Conservation (phyloP, 2,888 invertebrate genomes). For the Venusia cambrica region DNA sequence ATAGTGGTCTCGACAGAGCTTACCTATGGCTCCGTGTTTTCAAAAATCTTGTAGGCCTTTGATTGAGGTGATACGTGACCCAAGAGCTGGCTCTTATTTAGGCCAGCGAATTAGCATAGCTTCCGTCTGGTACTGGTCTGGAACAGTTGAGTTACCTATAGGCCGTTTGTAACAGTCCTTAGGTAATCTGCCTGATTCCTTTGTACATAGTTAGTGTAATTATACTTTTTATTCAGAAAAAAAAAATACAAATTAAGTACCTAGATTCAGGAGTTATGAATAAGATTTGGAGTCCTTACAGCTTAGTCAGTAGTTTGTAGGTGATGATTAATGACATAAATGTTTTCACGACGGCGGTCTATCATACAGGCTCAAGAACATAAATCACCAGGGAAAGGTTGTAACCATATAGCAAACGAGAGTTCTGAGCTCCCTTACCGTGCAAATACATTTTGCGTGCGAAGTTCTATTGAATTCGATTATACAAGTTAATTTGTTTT, state of each 20-base stretch:
- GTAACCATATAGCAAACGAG: slow-evolving; percentile 15
- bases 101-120: too few species aligned
- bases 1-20: too few species aligned
- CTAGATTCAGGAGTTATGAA: slow-evolving; percentile 10
- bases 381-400: slow-evolving; percentile 17
- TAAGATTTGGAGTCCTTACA: slow-evolving; percentile 12
- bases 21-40: too few species aligned
- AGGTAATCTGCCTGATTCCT: too few species aligned
- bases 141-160: too few species aligned
- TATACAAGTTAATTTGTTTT: slow-evolving; percentile 8
- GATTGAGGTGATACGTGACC: too few species aligned
- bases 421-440: slow-evolving; percentile 7
- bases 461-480: slow-evolving; percentile 17
- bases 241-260: slow-evolving; percentile 5
- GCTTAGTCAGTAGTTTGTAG: slow-evolving; percentile 13
- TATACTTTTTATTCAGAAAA: slow-evolving; percentile 2
- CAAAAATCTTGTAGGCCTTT: too few species aligned
- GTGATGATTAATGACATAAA: slow-evolving; percentile 19
- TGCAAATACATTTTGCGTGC: slow-evolving; percentile 13
- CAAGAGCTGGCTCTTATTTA: too few species aligned
- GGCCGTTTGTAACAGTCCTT: too few species aligned
- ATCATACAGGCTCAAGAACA: slow-evolving; percentile 10
- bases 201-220: too few species aligned
- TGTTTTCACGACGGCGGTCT: slow-evolving; percentile 14
- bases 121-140: too few species aligned